Evolutionary conservation across 2,113 vertebrate genomes (phyloP).

Genomic region (Emberiza fucata): DNA sequence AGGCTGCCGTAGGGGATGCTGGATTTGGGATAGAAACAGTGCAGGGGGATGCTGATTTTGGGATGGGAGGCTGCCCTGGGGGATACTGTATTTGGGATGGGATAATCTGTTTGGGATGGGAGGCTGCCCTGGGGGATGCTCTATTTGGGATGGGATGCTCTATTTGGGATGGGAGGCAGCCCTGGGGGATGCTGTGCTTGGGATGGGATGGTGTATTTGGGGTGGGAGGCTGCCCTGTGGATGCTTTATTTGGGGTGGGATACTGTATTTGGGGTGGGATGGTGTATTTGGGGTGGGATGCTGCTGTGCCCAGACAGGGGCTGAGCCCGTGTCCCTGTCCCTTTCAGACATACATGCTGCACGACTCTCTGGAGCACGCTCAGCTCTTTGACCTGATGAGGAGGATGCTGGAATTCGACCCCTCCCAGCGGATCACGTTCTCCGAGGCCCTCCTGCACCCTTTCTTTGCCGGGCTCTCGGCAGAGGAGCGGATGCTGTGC

Average conservation of each 20-base stretch:
- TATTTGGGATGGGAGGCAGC: no score
- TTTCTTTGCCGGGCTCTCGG: constrained; percentile 80
- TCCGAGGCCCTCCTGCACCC: constrained; percentile 86
- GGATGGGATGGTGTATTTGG: not conserved
- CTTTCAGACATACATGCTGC: constrained; percentile 86
- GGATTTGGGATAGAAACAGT: no score
- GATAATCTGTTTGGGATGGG: not conserved
- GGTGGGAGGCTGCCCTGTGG: not conserved
- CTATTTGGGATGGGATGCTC: not conserved
- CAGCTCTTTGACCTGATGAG: constrained; percentile 91
- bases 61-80: rapidly evolving
- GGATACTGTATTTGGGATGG: not conserved
- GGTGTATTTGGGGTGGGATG: not conserved
- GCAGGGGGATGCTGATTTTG: not conserved
- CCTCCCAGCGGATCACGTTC: constrained; percentile 84
- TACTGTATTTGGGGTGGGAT: not conserved
- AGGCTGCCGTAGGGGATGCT: rapidly evolving
- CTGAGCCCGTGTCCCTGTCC: not conserved
- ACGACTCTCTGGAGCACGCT: constrained; percentile 80
- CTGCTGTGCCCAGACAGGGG: not conserved
- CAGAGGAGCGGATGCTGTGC: constrained; percentile 69
- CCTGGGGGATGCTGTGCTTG: not conserved
- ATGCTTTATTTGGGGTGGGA: not conserved
- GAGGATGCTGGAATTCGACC: constrained; percentile 92
- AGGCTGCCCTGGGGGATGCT: not conserved